phyloP scores from a whole-genome alignment of 2,888 invertebrate genomes.

The Melanargia galathea region DNA sequence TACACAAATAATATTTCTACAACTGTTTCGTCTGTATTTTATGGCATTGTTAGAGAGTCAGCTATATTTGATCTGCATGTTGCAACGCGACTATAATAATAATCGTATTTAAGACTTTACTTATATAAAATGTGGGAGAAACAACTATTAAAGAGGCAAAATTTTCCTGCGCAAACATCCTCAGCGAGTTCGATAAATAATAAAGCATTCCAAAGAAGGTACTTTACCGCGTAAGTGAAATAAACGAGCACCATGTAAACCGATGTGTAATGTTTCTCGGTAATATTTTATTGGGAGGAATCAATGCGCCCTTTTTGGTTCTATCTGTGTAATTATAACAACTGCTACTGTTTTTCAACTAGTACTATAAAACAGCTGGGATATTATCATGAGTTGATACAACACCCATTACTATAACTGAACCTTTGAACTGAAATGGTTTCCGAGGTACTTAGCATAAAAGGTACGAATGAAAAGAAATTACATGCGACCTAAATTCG shows the following conservation, averaged over 20 bases:
- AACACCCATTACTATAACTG: not conserved
- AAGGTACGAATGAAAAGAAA: no score
- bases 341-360: constrained; percentile 50
- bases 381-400: constrained; percentile 36
- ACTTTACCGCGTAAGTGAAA: constrained; percentile 3
- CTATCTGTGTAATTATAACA: constrained; percentile 16
- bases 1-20: no score
- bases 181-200: not conserved
- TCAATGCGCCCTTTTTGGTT: not conserved
- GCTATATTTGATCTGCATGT: no score
- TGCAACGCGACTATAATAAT: no score
- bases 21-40: no score
- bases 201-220: constrained; percentile 19
- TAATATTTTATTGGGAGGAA: constrained; percentile 12
- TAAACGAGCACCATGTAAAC: constrained; percentile 17
- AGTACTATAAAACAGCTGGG: constrained; percentile 48
- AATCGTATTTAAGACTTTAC: not conserved
- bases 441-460: no score
- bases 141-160: no score
- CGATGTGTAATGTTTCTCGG: not conserved
- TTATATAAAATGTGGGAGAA: not conserved
- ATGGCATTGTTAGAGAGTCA: no score
- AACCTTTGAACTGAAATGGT: no score
- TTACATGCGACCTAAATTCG: no score
- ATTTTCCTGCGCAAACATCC: not conserved